phyloP scores from a whole-genome alignment of 2,888 invertebrate genomes.

The Lysandra bellargus region DNA sequence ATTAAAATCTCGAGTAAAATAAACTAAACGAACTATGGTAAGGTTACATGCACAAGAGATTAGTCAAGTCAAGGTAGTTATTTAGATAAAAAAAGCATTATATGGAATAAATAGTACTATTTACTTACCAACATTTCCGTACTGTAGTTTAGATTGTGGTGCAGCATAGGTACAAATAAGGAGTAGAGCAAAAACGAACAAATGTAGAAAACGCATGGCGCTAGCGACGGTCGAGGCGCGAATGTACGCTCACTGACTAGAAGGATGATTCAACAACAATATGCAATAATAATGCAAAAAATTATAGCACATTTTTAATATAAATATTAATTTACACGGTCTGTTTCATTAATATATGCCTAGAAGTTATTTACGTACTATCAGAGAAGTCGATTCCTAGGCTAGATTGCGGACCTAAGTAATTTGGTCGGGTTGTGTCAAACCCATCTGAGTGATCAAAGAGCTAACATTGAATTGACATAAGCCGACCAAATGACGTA shows the following conservation, averaged over 20 bases:
- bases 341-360: background rate
- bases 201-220: conserved; percentile 54
- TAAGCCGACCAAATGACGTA: too few species aligned
- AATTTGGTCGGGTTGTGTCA: too few species aligned
- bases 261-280: conserved; percentile 19
- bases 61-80: background rate
- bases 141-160: conserved; percentile 56
- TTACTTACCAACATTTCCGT: conserved; percentile 54
- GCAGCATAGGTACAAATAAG: conserved; percentile 47
- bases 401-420: too few species aligned
- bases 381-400: too few species aligned
- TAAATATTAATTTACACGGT: background rate
- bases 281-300: background rate
- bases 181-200: conserved; percentile 46
- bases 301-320: background rate
- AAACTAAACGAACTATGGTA: too few species aligned
- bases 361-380: background rate
- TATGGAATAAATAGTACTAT: conserved; percentile 31
- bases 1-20: too few species aligned
- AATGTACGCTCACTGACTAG: conserved; percentile 11
- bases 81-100: conserved; percentile 25
- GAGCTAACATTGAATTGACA: too few species aligned
- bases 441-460: too few species aligned
- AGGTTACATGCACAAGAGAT: too few species aligned
- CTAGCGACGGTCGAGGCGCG: conserved; percentile 19